These are phyloP conservation scores for Cheilosia impressa DNA, from an alignment of 2,888 invertebrate species.

Conservation along the genomic window DNA sequence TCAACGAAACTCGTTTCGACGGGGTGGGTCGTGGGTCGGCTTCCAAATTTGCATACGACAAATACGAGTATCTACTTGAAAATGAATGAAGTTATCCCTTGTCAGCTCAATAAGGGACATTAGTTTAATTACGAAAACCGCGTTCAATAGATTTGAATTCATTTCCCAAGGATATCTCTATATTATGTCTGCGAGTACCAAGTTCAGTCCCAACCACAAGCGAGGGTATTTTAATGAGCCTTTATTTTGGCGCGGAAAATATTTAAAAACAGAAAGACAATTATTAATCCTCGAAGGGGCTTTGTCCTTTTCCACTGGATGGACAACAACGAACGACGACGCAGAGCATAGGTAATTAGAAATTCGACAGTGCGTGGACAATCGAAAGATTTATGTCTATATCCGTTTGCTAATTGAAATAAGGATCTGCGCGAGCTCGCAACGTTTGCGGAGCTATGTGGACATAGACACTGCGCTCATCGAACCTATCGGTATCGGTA, in stretches of 20 bases:
- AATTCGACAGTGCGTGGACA: slow-evolving; percentile 33
- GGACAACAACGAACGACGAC: background rate
- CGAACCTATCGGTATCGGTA: slow-evolving; percentile 8
- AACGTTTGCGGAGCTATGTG: background rate
- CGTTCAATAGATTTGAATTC: slow-evolving; percentile 59
- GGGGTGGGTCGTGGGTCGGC: slow-evolving; percentile 26
- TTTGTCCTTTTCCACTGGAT: background rate
- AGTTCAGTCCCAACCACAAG: slow-evolving; percentile 20
- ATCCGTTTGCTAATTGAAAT: slow-evolving; percentile 36
- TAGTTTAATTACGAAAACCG: slow-evolving; percentile 75
- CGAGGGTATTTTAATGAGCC: slow-evolving; percentile 58
- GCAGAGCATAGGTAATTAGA: slow-evolving; percentile 5
- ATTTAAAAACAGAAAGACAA: slow-evolving; percentile 9
- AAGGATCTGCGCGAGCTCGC: slow-evolving; percentile 24
- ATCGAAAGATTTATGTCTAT: slow-evolving; percentile 59
- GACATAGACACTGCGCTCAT: slow-evolving; percentile 6
- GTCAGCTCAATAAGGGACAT: slow-evolving; percentile 75
- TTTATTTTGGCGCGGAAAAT: slow-evolving; percentile 14
- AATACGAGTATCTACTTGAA: slow-evolving; percentile 67
- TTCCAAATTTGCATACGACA: slow-evolving; percentile 72
- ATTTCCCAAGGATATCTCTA: background rate
- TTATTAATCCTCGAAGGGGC: slow-evolving; percentile 7
- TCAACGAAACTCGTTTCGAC: slow-evolving; percentile 57
- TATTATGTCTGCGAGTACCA: background rate
- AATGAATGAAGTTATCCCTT: slow-evolving; percentile 72